Base-by-base conservation (phyloP, 2,888 invertebrate species). In the Euplagia quadripunctaria region DNA sequence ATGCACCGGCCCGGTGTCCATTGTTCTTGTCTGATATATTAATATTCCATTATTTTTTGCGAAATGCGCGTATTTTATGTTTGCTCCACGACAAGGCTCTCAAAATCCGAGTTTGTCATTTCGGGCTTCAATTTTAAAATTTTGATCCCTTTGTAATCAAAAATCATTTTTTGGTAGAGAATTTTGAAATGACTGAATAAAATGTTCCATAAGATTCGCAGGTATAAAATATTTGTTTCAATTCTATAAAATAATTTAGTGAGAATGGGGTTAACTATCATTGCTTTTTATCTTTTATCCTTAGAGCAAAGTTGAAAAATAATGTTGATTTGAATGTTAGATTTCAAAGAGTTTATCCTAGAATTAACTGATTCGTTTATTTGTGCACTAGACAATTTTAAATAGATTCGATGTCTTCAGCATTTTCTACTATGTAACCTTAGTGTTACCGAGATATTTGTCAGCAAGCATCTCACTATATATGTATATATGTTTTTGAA, bases 21-120 rank as follows among this genome's bases (percentile, higher is more conserved):
- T 76, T 82, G 82, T 79, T n/a, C 51, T 17, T 20, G 9, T 20
- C 11, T 49, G 49, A 67, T 73, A 84, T 84, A 79, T 31, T 61
- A 79, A 84, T 70, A 77, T 80, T 82, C 43, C 70, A 72, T 74
- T 75, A 68, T 68, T 31, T 68, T 70, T 70, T 63, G 46, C 61
- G 20, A 49, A 61, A 42, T 61, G 8, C n/a, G 46, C 61, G 31
- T 41, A 58, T 73, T 58, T 72, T 72, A 65, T 73, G 51, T 64
- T 64, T 68, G 64, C 72, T 42, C 61, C n/a, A 58, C 31, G 55
- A n/a, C 66, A n/a, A 3, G 65, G 20, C 49, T 66, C 65, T 73
- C 73, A 73, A 65, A 51, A 66, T 70, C 43, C 65, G 42, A 31
- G 58, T 51, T 70, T 73, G 66, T 66, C 66, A 66, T 66, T 70